Evolutionary conservation across 2,113 vertebrate genomes (phyloP).

Genomic region (Halichoerus grypus): DNA sequence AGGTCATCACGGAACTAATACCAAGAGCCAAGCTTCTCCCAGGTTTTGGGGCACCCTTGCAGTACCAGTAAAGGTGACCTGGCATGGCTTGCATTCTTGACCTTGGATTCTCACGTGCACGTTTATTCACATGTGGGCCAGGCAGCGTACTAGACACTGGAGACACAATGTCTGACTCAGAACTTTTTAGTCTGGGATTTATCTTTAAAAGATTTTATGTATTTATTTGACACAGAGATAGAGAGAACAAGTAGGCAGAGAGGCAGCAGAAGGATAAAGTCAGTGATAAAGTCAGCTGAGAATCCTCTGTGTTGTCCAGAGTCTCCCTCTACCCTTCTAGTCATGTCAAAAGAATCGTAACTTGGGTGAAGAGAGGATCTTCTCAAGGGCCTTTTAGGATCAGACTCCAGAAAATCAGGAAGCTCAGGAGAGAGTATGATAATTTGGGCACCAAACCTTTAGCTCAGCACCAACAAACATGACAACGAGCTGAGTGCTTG

Average conservation of each 20-base stretch:
- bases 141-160: neutral
- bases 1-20: neutral
- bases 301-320: neutral
- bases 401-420: neutral
- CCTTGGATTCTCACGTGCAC: neutral
- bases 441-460: neutral
- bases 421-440: neutral
- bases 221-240: too few species aligned
- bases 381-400: neutral
- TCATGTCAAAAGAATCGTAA: neutral
- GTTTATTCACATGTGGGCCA: neutral
- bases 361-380: neutral
- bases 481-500: neutral
- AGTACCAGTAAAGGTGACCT: neutral
- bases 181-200: neutral
- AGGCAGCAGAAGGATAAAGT: too few species aligned
- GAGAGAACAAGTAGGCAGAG: too few species aligned
- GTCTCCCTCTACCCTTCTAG: neutral
- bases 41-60: neutral
- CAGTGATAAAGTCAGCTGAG: neutral
- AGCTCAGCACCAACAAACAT: neutral
- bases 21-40: neutral
- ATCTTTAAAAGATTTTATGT: neutral
- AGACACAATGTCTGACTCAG: neutral
- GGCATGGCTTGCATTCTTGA: neutral